A percentile compares a stretch with the other conserved stretches of the same genome.
phyloP scores from a whole-genome alignment of 2,888 invertebrate species.

The Meta bourneti region DNA sequence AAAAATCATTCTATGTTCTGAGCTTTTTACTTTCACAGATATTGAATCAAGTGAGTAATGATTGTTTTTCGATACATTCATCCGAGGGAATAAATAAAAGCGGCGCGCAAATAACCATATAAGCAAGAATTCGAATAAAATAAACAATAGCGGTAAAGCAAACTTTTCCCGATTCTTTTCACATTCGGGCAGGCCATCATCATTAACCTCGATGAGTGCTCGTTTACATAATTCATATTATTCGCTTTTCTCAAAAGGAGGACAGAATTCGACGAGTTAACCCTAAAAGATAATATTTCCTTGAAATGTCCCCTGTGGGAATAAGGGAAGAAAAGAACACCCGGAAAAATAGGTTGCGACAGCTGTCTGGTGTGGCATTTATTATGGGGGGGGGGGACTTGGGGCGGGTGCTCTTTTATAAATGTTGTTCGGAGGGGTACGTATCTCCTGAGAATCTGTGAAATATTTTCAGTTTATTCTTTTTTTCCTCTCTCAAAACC shows the following conservation, averaged over 20 bases:
- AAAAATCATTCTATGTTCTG: no score
- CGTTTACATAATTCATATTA: neutral
- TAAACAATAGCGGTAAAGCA: neutral
- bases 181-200: neutral
- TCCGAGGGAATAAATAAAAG: neutral
- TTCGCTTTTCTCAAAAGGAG: neutral
- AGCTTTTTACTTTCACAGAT: neutral
- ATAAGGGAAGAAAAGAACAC: neutral
- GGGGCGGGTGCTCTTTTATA: neutral
- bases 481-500: neutral
- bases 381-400: neutral
- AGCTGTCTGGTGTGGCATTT: neutral
- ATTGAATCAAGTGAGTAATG: neutral
- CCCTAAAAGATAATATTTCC: neutral
- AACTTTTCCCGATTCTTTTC: neutral
- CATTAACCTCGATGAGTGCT: neutral
- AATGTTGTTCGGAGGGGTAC: neutral
- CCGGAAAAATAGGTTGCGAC: neutral
- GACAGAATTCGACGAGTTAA: neutral
- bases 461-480: neutral
- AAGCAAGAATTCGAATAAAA: neutral
- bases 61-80: neutral
- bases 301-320: neutral
- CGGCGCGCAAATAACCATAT: neutral
- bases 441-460: neutral